A percentile compares a stretch with the other conserved stretches of the same genome.
phyloP scores from a whole-genome alignment of 2,888 invertebrate genomes.

The Orthosia cruda region DNA sequence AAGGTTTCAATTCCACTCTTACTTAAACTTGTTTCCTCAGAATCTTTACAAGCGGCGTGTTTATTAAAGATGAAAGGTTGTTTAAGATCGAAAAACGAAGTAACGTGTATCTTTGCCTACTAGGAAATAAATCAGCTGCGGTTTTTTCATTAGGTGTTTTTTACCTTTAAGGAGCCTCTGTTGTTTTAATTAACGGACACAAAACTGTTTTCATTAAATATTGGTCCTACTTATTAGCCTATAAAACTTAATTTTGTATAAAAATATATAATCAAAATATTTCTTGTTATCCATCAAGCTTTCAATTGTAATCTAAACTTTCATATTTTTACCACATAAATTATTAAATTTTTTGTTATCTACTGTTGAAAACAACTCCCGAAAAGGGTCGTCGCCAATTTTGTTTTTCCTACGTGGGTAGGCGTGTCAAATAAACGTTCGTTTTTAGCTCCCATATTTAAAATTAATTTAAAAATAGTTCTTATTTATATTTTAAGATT shows the following conservation, averaged over 20 bases:
- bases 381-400: background rate
- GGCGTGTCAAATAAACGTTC: too few species aligned
- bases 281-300: background rate
- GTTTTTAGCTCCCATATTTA: too few species aligned
- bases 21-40: too few species aligned
- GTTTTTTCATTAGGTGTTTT: too few species aligned
- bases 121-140: background rate
- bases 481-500: too few species aligned
- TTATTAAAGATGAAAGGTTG: conserved; percentile 77
- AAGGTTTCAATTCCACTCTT: too few species aligned
- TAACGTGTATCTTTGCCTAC: conserved; percentile 21
- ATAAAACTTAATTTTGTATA: background rate
- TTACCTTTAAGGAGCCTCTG: too few species aligned
- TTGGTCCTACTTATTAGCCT: background rate
- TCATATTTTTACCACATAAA: background rate
- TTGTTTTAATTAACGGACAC: background rate
- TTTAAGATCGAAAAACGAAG: conserved; percentile 66
- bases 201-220: background rate
- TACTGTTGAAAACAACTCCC: background rate
- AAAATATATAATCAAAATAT: background rate
- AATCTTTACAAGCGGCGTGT: conserved; percentile 73
- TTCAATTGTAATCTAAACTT: background rate
- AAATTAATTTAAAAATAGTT: too few species aligned
- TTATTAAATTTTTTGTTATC: background rate
- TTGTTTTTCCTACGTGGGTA: too few species aligned